Percentiles rank a stretch among this genome's conserved stretches.
phyloP scores from a whole-genome alignment of 2,888 invertebrate genomes.

The Drosophila emarginata region DNA sequence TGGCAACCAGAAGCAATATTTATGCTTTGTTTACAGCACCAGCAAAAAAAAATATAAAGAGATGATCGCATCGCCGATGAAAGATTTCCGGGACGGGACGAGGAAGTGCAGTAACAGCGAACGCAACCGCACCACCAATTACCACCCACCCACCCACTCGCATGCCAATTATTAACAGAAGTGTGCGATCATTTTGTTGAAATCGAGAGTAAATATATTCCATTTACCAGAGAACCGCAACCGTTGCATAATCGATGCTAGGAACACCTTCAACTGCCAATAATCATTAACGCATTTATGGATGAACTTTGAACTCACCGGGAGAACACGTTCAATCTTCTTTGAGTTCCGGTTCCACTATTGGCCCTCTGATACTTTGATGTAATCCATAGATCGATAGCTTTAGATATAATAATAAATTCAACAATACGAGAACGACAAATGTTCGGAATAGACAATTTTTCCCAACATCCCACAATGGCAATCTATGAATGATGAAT shows the following conservation, averaged over 20 bases:
- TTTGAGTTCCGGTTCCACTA: too few species aligned
- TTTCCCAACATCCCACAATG: too few species aligned
- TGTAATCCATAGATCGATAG: too few species aligned
- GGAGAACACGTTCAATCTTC: too few species aligned
- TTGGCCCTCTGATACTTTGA: too few species aligned
- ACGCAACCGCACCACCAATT: neutral
- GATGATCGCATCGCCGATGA: conserved; percentile 47
- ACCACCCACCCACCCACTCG: conserved; percentile 8
- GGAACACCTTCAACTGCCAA: too few species aligned
- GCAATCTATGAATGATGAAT: too few species aligned
- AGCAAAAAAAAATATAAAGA: conserved; percentile 36
- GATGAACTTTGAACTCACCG: neutral
- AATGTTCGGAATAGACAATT: too few species aligned
- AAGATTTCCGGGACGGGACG: conserved; percentile 55
- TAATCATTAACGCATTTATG: too few species aligned
- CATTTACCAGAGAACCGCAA: neutral
- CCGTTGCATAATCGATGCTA: neutral
- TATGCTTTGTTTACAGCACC: conserved; percentile 66
- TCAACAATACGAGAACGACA: too few species aligned
- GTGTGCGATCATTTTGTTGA: conserved; percentile 5
- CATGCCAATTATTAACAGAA: conserved; percentile 17
- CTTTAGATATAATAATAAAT: too few species aligned
- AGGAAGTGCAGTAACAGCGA: conserved; percentile 52
- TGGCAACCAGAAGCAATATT: conserved; percentile 57
- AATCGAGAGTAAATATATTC: neutral